Conservation (phyloP, 2,888 invertebrate genomes). For the Agonopterix subpropinquella region DNA sequence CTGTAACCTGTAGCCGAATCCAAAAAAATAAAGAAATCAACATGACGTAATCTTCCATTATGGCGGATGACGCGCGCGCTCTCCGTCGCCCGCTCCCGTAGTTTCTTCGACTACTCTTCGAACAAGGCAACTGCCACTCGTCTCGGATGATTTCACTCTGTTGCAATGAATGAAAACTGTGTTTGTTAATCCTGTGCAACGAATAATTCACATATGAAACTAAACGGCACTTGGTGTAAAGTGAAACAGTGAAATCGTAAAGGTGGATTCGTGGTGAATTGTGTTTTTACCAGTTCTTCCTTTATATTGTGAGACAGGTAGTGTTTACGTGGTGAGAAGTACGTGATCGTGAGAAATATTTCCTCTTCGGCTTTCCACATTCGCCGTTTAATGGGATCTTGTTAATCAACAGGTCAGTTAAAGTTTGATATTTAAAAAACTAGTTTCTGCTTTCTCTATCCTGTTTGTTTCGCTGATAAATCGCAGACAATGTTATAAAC, state of each 20-base stretch:
- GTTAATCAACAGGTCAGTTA: slow-evolving; percentile 62
- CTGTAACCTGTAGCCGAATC: slow-evolving; percentile 8
- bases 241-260: slow-evolving; percentile 50
- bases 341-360: slow-evolving; percentile 38
- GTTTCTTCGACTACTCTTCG: slow-evolving; percentile 35
- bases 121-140: slow-evolving; percentile 47
- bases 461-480: not conserved
- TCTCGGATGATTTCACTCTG: slow-evolving; percentile 54
- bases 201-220: slow-evolving; percentile 41
- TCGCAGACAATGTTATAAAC: too few relatives aligned
- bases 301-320: slow-evolving; percentile 58
- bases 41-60: slow-evolving; percentile 66
- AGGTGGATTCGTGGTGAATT: slow-evolving; percentile 62
- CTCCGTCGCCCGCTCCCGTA: slow-evolving; percentile 46
- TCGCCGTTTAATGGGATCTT: slow-evolving; percentile 70
- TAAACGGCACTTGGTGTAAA: slow-evolving; percentile 35
- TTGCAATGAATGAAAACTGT: slow-evolving; percentile 61
- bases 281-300: slow-evolving; percentile 56
- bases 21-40: slow-evolving; percentile 16
- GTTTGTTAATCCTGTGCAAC: slow-evolving; percentile 43
- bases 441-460: slow-evolving; percentile 3
- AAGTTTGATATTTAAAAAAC: slow-evolving; percentile 8
- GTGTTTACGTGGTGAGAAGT: slow-evolving; percentile 66
- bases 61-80: slow-evolving; percentile 71
- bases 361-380: slow-evolving; percentile 43